Conservation (phyloP, 2,113 vertebrate genomes). For the Parus major region DNA sequence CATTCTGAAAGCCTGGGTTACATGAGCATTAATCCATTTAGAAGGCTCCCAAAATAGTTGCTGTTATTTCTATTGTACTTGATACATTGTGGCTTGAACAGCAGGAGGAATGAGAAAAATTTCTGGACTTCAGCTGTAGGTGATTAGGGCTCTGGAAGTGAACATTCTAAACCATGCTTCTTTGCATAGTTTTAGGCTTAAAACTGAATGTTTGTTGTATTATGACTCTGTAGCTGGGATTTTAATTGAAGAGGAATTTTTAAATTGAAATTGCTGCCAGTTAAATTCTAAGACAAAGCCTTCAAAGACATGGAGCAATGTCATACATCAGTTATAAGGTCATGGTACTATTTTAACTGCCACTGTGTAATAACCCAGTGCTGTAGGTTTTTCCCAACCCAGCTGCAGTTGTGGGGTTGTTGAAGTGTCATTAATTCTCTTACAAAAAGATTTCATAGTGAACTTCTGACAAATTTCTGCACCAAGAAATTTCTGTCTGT, state of each 20-base stretch:
- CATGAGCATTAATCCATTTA: constrained; percentile 24
- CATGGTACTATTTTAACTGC: not conserved
- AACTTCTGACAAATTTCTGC: not conserved
- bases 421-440: not conserved
- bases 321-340: not conserved
- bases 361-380: not conserved
- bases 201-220: not conserved
- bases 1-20: not conserved
- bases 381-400: not conserved
- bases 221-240: not conserved
- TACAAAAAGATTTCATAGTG: not conserved
- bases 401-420: not conserved
- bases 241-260: not conserved
- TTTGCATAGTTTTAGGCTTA: not conserved
- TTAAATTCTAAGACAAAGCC: not conserved
- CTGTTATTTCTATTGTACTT: not conserved
- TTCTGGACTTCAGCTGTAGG: not conserved
- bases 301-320: not conserved
- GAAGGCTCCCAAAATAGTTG: constrained; percentile 41
- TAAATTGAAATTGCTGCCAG: not conserved
- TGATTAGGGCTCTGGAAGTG: not conserved
- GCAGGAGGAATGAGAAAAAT: not conserved
- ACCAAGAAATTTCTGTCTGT: not conserved
- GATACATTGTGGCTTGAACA: not conserved
- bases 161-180: not conserved